These are phyloP conservation scores for Agrochola litura DNA, from an alignment of 2,888 invertebrate genomes.

Conservation along the genomic window DNA sequence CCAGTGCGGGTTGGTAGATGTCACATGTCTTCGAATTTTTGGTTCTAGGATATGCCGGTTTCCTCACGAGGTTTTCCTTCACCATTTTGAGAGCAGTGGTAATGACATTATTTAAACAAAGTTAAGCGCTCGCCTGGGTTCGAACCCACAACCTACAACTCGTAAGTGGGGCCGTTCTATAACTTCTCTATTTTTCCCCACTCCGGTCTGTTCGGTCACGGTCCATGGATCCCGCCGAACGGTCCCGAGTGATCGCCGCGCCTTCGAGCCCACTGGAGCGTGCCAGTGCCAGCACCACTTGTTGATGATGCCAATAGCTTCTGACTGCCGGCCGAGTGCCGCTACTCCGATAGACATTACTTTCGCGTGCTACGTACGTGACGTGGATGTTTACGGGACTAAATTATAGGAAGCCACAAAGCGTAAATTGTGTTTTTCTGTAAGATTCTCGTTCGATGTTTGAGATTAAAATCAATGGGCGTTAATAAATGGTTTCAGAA, in stretches of 20 bases:
- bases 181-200: slow-evolving; percentile 13
- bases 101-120: too few species aligned
- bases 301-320: slow-evolving; percentile 13
- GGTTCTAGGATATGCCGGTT: too few species aligned
- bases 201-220: slow-evolving; percentile 42
- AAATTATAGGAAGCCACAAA: neutral
- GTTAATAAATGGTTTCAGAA: too few species aligned
- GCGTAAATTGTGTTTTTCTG: slow-evolving; percentile 1
- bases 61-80: too few species aligned
- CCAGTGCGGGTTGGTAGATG: too few species aligned
- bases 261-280: slow-evolving; percentile 44
- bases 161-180: too few species aligned
- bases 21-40: too few species aligned
- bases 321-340: neutral
- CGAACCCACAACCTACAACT: too few species aligned
- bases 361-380: slow-evolving; percentile 22
- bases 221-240: slow-evolving; percentile 49
- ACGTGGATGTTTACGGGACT: slow-evolving; percentile 9
- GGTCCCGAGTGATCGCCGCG: slow-evolving; percentile 49
- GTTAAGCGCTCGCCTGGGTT: too few species aligned
- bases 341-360: slow-evolving; percentile 15
- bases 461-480: neutral
- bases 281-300: slow-evolving; percentile 22
- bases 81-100: too few species aligned
- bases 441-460: neutral